Percentiles rank a stretch among this genome's conserved stretches.
Evolutionary conservation across 1,140 invertebrate genomes (phyloP).

Genomic region (Cyclargus thomasi): DNA sequence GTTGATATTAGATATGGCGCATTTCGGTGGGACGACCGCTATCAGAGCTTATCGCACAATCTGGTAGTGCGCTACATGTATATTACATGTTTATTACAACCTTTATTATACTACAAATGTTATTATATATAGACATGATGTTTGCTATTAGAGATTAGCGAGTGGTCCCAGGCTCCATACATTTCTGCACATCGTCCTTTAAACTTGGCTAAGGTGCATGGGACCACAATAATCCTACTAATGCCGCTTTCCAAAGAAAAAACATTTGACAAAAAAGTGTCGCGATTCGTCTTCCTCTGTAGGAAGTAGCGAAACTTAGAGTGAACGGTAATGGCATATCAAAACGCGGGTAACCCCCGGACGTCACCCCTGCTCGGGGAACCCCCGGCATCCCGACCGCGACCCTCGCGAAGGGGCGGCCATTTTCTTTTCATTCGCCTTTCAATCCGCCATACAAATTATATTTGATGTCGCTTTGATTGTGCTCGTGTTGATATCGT

Average conservation of each 20-base stretch:
- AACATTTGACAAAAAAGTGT: background rate
- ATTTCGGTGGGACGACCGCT: conserved; percentile 41
- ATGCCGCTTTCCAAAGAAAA: background rate
- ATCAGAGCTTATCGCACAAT: conserved; percentile 49
- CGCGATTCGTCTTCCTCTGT: background rate
- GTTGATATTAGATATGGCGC: conserved; percentile 32
- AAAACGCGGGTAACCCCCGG: conserved; percentile 8
- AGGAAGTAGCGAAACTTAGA: background rate
- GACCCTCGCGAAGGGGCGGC: conserved; percentile 6
- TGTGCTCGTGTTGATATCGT: conserved; percentile 9
- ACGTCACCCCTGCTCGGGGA: background rate
- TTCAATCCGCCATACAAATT: conserved; percentile 9
- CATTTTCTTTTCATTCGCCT: conserved; percentile 14
- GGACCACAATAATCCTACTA: background rate
- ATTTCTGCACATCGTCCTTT: too few species aligned
- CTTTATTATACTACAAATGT: conserved; percentile 11
- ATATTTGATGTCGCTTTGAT: conserved; percentile 13
- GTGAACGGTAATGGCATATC: conserved; percentile 11
- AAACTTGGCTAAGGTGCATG: background rate
- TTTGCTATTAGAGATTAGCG: too few species aligned
- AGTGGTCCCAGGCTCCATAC: too few species aligned
- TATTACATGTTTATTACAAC: conserved; percentile 43
- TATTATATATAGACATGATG: background rate
- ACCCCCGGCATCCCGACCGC: background rate
- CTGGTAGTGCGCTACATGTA: conserved; percentile 46